These are phyloP conservation scores for Siphlonurus alternatus DNA, from an alignment of 2,888 invertebrate genomes.

Conservation along the genomic window DNA sequence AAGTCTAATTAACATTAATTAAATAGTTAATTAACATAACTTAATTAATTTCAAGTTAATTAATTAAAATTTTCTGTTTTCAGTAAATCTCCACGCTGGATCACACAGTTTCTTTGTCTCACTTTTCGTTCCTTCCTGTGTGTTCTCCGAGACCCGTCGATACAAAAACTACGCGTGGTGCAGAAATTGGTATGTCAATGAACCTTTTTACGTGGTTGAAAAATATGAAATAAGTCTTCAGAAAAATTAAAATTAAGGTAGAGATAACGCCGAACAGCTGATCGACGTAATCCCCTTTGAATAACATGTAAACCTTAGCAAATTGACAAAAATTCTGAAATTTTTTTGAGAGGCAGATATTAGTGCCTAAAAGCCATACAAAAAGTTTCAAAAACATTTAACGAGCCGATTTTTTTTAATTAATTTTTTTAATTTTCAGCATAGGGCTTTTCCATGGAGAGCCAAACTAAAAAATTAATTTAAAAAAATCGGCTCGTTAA, in stretches of 20 bases:
- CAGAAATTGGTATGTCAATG: conserved; percentile 59
- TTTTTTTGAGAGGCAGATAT: not conserved
- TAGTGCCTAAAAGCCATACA: too few relatives aligned
- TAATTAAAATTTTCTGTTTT: conserved; percentile 15
- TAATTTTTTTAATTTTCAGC: too few relatives aligned
- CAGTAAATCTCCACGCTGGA: conserved; percentile 47
- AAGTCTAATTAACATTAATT: too few relatives aligned
- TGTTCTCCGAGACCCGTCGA: conserved; percentile 59
- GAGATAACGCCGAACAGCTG: too few relatives aligned
- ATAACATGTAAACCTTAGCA: too few relatives aligned
- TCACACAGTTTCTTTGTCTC: conserved; percentile 56
- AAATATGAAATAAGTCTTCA: not conserved
- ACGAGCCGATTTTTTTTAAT: too few relatives aligned
- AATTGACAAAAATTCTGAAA: too few relatives aligned
- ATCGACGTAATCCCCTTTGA: too few relatives aligned
- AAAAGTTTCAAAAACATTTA: too few relatives aligned
- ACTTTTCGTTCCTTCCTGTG: conserved; percentile 57
- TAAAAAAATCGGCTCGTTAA: too few relatives aligned
- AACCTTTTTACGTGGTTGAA: not conserved
- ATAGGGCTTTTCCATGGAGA: too few relatives aligned
- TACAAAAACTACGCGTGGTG: conserved; percentile 55
- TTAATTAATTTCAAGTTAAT: not conserved
- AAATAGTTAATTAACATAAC: too few relatives aligned
- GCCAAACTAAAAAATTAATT: not conserved
- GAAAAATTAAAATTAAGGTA: not conserved